Base-by-base conservation (phyloP, 2,113 vertebrate genomes). In the Petaurus breviceps region DNA sequence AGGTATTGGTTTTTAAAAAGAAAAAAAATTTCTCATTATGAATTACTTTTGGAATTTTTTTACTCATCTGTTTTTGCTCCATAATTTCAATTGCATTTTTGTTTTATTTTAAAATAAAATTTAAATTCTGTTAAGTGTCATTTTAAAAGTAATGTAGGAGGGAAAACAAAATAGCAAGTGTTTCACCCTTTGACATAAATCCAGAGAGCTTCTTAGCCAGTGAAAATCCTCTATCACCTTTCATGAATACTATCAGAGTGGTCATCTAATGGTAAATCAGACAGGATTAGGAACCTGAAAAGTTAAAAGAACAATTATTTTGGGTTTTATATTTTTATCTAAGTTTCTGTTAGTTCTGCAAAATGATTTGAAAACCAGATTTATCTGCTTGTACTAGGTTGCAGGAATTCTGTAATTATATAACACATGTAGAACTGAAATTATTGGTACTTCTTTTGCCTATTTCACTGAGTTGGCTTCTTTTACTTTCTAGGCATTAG, bases 311-410 rank as follows among this genome's bases (percentile, higher is more conserved):
- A 28, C 94, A 93, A 47, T 93, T 92, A 91, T 93, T 89, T 26
- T 77, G 53, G 54, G 37, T 89, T 49, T 28, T 92, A 68, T 68
- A 22, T 90, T 61, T 77, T 52, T 94, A 92, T 52, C 93, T 90
- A 93, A 94, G 94, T 89, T n/a, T 47, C 96, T 92, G 10, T 91
- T 92, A 90, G 53, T 51, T 92, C 90, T 90, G 89, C 25, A 2
- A 57, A 25, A 23, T 22, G 49, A 11, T 92, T 23, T 16, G 61
- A 96, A 52, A 92, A 89, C 95, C 61, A 91, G 31, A 61, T 37
- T 68, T 68, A 37, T 68, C 57, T 68, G 31, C 57, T 68, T 68
- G 28, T 68, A 68, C 28, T 68, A 68, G 57, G 47, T n/a, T 89
- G 90, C 89, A 68, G 51, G 93, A 94, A 89, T 51, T 37, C 50